Conservation (phyloP, 2,888 invertebrate genomes). For the Sesia bembeciformis region DNA sequence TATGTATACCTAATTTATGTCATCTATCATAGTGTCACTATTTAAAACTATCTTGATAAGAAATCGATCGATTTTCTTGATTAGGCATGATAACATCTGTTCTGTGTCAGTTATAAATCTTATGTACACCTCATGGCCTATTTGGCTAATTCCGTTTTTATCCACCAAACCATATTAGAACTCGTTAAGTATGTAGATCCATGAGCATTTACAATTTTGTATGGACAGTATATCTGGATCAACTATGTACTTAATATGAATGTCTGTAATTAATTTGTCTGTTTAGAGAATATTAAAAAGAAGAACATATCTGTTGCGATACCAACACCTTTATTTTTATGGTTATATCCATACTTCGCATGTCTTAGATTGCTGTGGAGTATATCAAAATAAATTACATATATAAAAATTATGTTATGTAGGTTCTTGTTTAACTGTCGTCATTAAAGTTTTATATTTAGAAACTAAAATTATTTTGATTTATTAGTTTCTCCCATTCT, state of each 20-base stretch:
- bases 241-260: slow-evolving; percentile 1
- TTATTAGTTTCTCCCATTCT: too few species aligned
- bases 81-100: not conserved
- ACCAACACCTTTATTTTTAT: too few species aligned
- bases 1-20: too few species aligned
- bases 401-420: too few species aligned
- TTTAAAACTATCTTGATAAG: not conserved
- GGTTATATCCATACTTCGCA: too few species aligned
- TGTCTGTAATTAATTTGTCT: not conserved
- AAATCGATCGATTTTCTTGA: not conserved
- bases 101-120: not conserved
- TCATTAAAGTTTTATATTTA: too few species aligned
- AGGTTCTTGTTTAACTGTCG: too few species aligned
- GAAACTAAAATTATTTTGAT: too few species aligned
- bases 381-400: too few species aligned
- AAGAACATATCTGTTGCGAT: too few species aligned
- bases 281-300: not conserved
- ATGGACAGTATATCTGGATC: slow-evolving; percentile 7
- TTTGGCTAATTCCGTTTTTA: not conserved
- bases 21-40: too few species aligned
- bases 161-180: not conserved
- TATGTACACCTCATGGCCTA: not conserved
- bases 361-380: too few species aligned
- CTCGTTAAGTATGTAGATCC: slow-evolving; percentile 4
- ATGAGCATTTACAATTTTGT: slow-evolving; percentile 6